Conservation (phyloP, 2,888 invertebrate species). For the Hyposoter dolosus region DNA sequence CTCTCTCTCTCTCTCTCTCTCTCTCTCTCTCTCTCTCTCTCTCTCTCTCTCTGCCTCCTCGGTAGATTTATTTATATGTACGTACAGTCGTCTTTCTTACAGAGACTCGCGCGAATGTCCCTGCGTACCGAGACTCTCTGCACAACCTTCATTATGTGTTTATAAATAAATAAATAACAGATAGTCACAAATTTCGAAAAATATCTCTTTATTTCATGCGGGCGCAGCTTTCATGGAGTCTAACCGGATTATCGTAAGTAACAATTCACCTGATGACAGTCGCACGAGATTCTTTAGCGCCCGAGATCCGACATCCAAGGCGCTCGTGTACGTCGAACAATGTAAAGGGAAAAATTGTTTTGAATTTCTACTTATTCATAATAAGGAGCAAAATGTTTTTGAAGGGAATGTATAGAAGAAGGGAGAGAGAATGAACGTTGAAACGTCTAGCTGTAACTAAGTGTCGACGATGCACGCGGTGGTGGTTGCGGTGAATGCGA, state of each 20-base stretch:
- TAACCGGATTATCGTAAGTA: neutral
- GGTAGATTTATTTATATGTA: slow-evolving; percentile 82
- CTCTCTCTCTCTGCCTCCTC: slow-evolving; percentile 6
- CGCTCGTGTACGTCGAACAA: neutral
- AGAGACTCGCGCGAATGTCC: slow-evolving; percentile 42
- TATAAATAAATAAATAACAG: neutral
- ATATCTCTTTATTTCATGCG: neutral
- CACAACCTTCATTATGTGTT: neutral
- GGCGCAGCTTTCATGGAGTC: neutral
- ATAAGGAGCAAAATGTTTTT: neutral
- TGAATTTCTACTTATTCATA: neutral
- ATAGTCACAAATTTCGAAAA: neutral
- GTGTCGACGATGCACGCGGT: neutral
- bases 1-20: slow-evolving; percentile 4
- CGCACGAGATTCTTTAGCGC: neutral
- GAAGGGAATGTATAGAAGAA: slow-evolving; percentile 16
- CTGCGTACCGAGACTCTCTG: slow-evolving; percentile 35
- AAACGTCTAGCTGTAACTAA: neutral
- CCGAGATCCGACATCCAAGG: neutral
- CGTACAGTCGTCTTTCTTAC: slow-evolving; percentile 53
- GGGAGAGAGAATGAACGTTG: slow-evolving; percentile 34
- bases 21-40: neutral
- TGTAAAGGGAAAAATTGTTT: neutral
- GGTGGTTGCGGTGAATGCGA: slow-evolving; percentile 36
- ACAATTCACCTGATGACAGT: neutral